Evolutionary conservation across 2,113 vertebrate species (phyloP).

Genomic region (Mesoclemmys tuberculata): DNA sequence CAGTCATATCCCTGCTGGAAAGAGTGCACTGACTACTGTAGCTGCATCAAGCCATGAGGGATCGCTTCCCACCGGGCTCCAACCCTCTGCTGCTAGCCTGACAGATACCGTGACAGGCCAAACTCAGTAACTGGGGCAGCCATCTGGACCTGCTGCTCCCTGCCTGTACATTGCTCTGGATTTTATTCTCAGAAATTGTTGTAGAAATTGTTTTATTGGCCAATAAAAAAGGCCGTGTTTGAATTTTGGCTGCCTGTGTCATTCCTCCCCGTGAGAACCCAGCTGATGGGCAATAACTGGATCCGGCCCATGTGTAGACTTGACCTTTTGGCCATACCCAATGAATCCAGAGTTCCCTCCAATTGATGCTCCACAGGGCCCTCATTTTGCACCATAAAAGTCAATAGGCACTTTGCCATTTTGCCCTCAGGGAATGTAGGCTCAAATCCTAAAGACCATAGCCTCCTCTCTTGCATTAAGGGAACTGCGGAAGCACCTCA

Average conservation of each 20-base stretch:
- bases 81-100: background rate
- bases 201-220: background rate
- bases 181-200: background rate
- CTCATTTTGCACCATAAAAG: background rate
- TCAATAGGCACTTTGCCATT: background rate
- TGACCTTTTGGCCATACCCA: background rate
- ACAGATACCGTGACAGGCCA: background rate
- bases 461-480: background rate
- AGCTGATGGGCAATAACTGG: background rate
- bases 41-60: background rate
- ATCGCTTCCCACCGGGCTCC: background rate
- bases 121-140: background rate
- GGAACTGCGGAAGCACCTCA: background rate
- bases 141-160: background rate
- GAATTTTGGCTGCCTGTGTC: background rate
- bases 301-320: background rate
- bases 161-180: background rate
- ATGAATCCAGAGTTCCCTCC: background rate
- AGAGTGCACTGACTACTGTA: background rate
- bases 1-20: background rate
- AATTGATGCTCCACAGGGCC: no score
- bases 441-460: background rate
- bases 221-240: background rate
- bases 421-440: background rate
- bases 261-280: background rate